Evolutionary conservation across 2,113 vertebrate species (phyloP).

Genomic region (Mastomys natalensis): DNA sequence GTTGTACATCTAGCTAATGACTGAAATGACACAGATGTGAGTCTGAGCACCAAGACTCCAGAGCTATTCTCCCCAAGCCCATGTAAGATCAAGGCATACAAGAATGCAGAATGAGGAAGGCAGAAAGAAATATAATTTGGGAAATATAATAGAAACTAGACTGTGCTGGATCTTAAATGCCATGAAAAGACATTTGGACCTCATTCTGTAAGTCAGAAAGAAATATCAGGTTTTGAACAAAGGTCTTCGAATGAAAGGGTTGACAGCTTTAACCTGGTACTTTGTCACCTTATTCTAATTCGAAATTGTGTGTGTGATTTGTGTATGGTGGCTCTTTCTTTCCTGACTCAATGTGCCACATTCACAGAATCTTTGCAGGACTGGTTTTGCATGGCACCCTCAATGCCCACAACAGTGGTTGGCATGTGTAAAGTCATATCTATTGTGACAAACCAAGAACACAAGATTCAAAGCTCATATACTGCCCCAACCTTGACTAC

Average conservation of each 20-base stretch:
- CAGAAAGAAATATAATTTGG: not conserved
- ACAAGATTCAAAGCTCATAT: not conserved
- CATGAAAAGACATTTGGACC: not conserved
- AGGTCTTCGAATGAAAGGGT: not conserved
- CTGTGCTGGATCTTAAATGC: not conserved
- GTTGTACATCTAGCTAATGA: not conserved
- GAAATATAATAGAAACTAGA: not conserved
- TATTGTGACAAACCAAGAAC: not conserved
- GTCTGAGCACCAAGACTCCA: not conserved
- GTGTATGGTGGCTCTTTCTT: not conserved
- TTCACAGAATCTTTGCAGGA: not conserved
- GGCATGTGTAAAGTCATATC: not conserved
- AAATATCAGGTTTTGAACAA: not conserved
- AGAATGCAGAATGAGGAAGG: not conserved
- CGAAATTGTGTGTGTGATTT: not conserved
- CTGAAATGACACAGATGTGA: not conserved
- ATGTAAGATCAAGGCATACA: not conserved
- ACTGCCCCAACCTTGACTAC: not conserved
- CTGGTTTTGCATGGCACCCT: accelerated
- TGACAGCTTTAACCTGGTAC: not conserved
- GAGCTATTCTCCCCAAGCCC: not conserved
- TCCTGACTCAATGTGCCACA: not conserved
- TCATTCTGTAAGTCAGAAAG: not conserved
- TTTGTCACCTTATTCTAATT: not conserved
- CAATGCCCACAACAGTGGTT: not conserved